phyloP scores from a whole-genome alignment of 2,113 vertebrate genomes.

The Scortum barcoo region DNA sequence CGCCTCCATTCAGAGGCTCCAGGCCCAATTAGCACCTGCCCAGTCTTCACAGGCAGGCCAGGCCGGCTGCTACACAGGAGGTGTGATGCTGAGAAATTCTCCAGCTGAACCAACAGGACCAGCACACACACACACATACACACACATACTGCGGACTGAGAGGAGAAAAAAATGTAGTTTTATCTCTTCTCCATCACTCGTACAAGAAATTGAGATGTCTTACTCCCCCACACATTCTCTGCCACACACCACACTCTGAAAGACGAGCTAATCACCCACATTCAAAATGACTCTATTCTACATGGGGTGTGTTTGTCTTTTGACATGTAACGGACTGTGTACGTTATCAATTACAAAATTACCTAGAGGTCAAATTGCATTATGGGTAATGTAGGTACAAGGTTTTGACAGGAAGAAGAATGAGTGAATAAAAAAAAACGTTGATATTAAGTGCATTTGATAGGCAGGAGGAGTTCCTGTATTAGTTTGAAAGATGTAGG shows the following conservation, averaged over 20 bases:
- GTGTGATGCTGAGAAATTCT: constrained; percentile 63
- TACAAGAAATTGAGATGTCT: not conserved
- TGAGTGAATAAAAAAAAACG: not conserved
- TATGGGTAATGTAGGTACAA: too few species aligned
- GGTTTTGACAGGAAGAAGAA: not conserved
- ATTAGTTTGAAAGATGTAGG: too few species aligned
- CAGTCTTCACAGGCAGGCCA: constrained; percentile 27
- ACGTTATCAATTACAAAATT: not conserved
- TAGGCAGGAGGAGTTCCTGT: too few species aligned
- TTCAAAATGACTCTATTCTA: not conserved
- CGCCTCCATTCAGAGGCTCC: constrained; percentile 63
- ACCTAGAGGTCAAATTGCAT: too few species aligned
- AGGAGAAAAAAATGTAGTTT: constrained; percentile 2
- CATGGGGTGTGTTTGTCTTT: not conserved
- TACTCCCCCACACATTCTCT: not conserved
- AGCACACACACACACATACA: constrained; percentile 16
- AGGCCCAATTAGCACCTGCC: constrained; percentile 73
- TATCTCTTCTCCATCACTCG: not conserved
- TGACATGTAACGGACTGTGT: not conserved
- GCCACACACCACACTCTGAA: not conserved
- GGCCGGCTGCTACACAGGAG: constrained; percentile 44
- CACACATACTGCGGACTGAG: not conserved
- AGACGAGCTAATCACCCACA: not conserved
- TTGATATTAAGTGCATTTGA: too few species aligned
- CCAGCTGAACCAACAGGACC: constrained; percentile 70